These are phyloP conservation scores for Andrena bicolor DNA, from an alignment of 2,888 invertebrate species.

Conservation along the genomic window DNA sequence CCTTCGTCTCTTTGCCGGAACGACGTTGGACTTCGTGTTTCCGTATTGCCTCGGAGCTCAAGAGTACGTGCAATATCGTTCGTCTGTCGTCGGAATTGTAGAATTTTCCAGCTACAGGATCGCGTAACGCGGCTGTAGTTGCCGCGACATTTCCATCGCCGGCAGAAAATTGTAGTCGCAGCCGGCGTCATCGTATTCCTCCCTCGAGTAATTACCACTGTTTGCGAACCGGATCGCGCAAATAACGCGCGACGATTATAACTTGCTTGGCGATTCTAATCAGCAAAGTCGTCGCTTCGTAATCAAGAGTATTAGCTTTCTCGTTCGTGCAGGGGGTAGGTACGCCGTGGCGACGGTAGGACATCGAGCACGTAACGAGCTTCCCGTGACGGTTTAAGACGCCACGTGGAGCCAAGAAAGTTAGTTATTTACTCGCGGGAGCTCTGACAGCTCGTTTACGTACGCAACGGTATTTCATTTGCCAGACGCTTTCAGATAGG, in stretches of 20 bases:
- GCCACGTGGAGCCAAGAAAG: constrained; percentile 73
- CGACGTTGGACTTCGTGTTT: background rate
- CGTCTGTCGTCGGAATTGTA: constrained; percentile 17
- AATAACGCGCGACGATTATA: constrained; percentile 57
- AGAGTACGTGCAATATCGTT: constrained; percentile 18
- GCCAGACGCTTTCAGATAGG: constrained; percentile 67
- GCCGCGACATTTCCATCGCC: constrained; percentile 3
- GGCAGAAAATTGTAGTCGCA: background rate
- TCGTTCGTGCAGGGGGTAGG: constrained; percentile 41
- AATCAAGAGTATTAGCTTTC: constrained; percentile 69
- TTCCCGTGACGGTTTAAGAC: constrained; percentile 70
- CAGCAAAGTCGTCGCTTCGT: constrained; percentile 56
- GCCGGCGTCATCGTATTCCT: background rate
- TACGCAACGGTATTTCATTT: constrained; percentile 77
- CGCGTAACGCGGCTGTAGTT: background rate
- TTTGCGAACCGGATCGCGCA: constrained; percentile 59
- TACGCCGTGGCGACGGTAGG: constrained; percentile 32
- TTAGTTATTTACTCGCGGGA: constrained; percentile 75
- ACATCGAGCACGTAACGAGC: constrained; percentile 68
- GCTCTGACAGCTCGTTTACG: constrained; percentile 74
- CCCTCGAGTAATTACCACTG: constrained; percentile 48
- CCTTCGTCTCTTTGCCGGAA: constrained; percentile 13
- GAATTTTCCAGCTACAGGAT: background rate
- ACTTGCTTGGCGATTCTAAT: constrained; percentile 63
- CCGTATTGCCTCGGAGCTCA: background rate